These are phyloP conservation scores for Calliopsis andreniformis DNA, from an alignment of 1,140 invertebrate genomes.

Conservation along the genomic window DNA sequence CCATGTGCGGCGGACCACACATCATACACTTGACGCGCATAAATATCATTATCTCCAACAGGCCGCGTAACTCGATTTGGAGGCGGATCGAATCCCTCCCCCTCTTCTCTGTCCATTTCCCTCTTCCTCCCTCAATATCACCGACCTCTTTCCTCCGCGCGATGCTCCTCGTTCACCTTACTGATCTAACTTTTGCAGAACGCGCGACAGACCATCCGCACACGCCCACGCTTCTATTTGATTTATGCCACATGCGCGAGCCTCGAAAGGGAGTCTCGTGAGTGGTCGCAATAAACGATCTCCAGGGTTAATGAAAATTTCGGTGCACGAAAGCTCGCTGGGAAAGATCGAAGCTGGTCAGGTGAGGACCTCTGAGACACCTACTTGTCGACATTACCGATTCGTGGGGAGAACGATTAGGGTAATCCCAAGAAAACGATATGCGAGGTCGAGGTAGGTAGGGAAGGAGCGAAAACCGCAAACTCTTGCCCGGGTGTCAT, in stretches of 20 bases:
- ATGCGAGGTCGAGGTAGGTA: background rate
- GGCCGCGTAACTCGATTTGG: conserved; percentile 67
- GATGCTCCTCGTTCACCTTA: conserved; percentile 9
- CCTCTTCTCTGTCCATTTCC: conserved; percentile 2
- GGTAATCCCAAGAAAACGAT: no score
- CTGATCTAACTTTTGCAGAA: conserved; percentile 18
- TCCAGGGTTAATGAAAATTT: background rate
- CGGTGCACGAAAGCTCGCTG: background rate
- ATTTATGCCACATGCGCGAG: conserved; percentile 5
- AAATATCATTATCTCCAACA: conserved; percentile 72
- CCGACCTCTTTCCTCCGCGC: background rate
- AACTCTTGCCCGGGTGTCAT: no score
- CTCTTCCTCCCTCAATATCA: background rate
- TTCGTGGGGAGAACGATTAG: no score
- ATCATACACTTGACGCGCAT: conserved; percentile 68
- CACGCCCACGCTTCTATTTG: conserved; percentile 19
- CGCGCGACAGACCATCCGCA: conserved; percentile 1
- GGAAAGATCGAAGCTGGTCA: no score
- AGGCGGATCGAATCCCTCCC: conserved; percentile 51
- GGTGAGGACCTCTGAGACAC: no score
- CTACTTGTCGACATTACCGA: no score
- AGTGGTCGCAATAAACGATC: background rate
- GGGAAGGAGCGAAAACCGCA: background rate
- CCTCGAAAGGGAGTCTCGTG: background rate
- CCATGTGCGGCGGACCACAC: conserved; percentile 55